Conservation (phyloP, 2,797 vertebrate species). For the Phyllotis vaccarum region DNA sequence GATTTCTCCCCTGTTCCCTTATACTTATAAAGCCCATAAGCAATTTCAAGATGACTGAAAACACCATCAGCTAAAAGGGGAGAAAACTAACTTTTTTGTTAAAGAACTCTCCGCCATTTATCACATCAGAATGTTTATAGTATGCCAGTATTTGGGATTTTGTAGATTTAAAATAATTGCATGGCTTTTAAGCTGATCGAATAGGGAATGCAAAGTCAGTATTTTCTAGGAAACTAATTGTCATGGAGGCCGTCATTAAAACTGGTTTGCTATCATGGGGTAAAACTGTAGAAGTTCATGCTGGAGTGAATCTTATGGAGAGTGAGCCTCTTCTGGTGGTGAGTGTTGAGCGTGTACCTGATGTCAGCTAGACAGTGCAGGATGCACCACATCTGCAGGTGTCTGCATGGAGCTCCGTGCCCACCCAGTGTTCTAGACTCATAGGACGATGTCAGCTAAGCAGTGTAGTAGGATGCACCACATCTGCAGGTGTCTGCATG, state of each 20-base stretch:
- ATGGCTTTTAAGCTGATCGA: not conserved
- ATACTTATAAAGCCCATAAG: not conserved
- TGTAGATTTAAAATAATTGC: constrained; percentile 3
- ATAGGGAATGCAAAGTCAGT: not conserved
- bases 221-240: not conserved
- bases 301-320: not conserved
- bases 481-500: not conserved
- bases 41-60: constrained; percentile 16
- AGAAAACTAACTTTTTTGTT: not conserved
- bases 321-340: not conserved
- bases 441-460: not conserved
- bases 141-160: not conserved
- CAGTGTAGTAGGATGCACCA: not conserved
- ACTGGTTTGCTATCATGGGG: not conserved
- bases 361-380: not conserved
- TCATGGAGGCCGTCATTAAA: not conserved
- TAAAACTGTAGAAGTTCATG: not conserved
- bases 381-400: not conserved
- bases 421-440: not conserved
- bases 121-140: constrained; percentile 21
- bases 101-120: not conserved
- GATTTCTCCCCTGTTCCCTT: not conserved
- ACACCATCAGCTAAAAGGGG: not conserved
- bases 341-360: not conserved
- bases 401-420: not conserved